phyloP scores from a whole-genome alignment of 2,888 invertebrate genomes.

The Lacanobia oleracea region DNA sequence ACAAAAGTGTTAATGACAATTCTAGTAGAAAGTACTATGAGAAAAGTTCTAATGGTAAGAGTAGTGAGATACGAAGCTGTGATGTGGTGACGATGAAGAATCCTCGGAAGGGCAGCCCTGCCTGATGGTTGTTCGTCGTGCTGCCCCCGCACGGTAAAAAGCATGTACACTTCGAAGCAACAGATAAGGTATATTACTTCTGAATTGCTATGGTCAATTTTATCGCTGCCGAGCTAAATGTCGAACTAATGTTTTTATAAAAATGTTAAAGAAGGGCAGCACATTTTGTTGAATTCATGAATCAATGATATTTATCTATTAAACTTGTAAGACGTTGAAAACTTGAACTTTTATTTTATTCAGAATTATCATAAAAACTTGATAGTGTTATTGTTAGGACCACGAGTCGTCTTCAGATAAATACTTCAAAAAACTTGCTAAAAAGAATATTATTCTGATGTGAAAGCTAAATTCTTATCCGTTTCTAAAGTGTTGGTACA shows the following conservation, averaged over 20 bases:
- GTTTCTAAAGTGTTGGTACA: conserved; percentile 25
- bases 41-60: conserved; percentile 57
- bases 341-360: background rate
- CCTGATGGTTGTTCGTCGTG: conserved; percentile 88
- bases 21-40: conserved; percentile 49
- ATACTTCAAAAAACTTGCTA: conserved; percentile 1
- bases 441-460: conserved; percentile 22
- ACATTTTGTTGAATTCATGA: background rate
- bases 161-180: conserved; percentile 88
- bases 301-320: background rate
- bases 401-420: background rate
- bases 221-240: conserved; percentile 56
- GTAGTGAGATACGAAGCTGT: conserved; percentile 59
- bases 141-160: conserved; percentile 84
- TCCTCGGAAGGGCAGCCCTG: conserved; percentile 69
- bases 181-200: conserved; percentile 86
- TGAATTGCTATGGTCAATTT: conserved; percentile 65
- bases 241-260: conserved; percentile 45
- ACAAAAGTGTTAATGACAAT: conserved; percentile 45
- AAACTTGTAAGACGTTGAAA: background rate
- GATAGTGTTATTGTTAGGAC: conserved; percentile 12
- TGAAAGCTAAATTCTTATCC: conserved; percentile 21
- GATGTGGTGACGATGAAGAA: conserved; percentile 69
- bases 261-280: background rate
- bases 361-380: background rate